phyloP scores from a whole-genome alignment of 1,140 invertebrate genomes.

The Drosophila seguyi region DNA sequence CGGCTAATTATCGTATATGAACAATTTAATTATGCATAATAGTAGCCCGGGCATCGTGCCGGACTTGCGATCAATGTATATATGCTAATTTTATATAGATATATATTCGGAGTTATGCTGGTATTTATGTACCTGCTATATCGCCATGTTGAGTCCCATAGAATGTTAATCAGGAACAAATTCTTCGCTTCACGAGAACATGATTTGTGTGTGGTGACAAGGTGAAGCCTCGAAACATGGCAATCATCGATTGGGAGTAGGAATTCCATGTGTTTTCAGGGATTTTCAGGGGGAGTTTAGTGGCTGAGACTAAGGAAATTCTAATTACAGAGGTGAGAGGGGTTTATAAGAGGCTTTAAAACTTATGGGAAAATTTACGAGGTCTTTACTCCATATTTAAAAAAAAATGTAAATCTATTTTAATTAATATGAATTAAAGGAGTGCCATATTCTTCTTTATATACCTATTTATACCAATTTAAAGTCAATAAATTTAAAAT shows the following conservation, averaged over 20 bases:
- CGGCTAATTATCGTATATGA: slow-evolving; percentile 59
- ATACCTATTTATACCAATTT: neutral
- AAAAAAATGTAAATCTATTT: neutral
- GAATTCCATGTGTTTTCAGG: neutral
- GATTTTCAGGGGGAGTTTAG: neutral
- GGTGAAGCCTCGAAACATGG: slow-evolving; percentile 36
- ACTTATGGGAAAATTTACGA: neutral
- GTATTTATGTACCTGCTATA: slow-evolving; percentile 25
- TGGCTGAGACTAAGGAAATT: neutral
- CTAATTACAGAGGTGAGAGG: neutral
- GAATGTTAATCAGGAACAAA: slow-evolving; percentile 59
- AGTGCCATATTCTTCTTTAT: neutral
- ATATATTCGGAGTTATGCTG: slow-evolving; percentile 18
- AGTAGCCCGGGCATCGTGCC: slow-evolving; percentile 37
- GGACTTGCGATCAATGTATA: slow-evolving; percentile 29
- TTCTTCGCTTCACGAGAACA: slow-evolving; percentile 37
- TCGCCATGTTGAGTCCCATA: neutral
- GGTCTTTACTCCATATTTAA: neutral
- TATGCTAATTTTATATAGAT: slow-evolving; percentile 30
- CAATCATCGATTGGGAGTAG: slow-evolving; percentile 5
- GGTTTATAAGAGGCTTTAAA: too few species aligned
- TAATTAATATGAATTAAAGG: neutral
- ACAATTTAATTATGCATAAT: slow-evolving; percentile 51
- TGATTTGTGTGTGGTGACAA: slow-evolving; percentile 57
- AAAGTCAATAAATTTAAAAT: neutral